Evolutionary conservation across 2,888 invertebrate genomes (phyloP).

Genomic region (Crossocerus cetratus): DNA sequence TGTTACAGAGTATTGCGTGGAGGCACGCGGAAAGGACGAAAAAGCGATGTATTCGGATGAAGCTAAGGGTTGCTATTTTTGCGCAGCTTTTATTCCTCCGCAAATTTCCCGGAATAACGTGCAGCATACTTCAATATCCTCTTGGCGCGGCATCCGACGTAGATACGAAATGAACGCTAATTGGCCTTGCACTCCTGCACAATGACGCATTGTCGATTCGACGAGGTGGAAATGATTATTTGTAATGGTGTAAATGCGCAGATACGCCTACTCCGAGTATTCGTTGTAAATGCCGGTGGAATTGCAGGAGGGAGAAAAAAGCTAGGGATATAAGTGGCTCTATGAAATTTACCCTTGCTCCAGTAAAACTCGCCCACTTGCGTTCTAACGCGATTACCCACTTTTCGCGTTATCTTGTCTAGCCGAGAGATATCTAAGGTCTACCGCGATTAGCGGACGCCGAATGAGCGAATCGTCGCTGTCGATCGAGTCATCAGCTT

Average conservation of each 20-base stretch:
- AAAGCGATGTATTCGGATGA: too few species aligned
- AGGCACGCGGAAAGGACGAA: too few species aligned
- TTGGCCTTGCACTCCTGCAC: conserved; percentile 2
- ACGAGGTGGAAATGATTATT: conserved; percentile 16
- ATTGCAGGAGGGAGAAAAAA: conserved; percentile 5
- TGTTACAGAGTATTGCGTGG: too few species aligned
- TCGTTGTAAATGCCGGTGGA: too few species aligned
- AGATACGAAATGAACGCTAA: conserved; percentile 1
- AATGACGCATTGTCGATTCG: neutral
- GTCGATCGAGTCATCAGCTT: too few species aligned
- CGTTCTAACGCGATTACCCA: conserved; percentile 19
- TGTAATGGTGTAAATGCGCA: conserved; percentile 20
- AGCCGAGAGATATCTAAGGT: neutral
- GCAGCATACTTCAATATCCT: neutral
- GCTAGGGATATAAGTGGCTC: neutral
- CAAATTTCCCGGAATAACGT: neutral
- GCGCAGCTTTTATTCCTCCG: too few species aligned
- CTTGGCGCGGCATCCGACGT: neutral
- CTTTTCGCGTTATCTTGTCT: conserved; percentile 12
- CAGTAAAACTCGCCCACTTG: conserved; percentile 40
- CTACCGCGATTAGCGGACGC: neutral
- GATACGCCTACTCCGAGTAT: conserved; percentile 33
- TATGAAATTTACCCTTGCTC: conserved; percentile 33
- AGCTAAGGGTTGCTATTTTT: too few species aligned
- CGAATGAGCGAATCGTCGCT: neutral